Percentiles rank a stretch among this genome's conserved stretches.
Evolutionary conservation across 2,888 invertebrate genomes (phyloP).

Genomic region (Chromoteleia sp.): DNA sequence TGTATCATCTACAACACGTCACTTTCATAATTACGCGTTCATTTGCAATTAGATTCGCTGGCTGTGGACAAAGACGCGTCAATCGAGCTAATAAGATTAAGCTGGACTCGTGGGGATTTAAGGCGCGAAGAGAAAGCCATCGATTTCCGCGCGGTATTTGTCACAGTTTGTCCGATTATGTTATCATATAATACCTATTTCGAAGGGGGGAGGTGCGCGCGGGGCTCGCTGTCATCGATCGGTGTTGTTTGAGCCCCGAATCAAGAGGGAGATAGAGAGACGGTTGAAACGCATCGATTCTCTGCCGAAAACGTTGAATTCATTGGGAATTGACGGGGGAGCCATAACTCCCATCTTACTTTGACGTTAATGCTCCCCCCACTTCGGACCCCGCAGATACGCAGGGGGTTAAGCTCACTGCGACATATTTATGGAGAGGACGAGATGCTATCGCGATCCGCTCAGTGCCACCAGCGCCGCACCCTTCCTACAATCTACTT

Average conservation of each 20-base stretch:
- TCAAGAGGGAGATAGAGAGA: slow-evolving; percentile 62
- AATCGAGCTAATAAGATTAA: slow-evolving; percentile 56
- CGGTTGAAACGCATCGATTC: slow-evolving; percentile 82
- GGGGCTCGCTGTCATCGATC: slow-evolving; percentile 58
- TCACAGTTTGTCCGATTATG: slow-evolving; percentile 54
- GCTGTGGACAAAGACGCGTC: slow-evolving; percentile 44
- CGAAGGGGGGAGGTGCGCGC: slow-evolving; percentile 5
- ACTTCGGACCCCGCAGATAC: slow-evolving; percentile 82
- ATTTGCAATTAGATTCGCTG: slow-evolving; percentile 54
- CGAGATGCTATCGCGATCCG: slow-evolving; percentile 83
- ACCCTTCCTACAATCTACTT: slow-evolving; percentile 83
- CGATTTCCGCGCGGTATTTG: slow-evolving; percentile 40
- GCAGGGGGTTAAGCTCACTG: slow-evolving; percentile 84
- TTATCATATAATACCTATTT: slow-evolving; percentile 41
- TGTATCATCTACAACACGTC: slow-evolving; percentile 80
- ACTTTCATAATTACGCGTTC: slow-evolving; percentile 57
- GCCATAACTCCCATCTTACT: slow-evolving; percentile 84
- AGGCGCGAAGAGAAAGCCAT: slow-evolving; percentile 17
- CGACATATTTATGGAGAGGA: slow-evolving; percentile 85
- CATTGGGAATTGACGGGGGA: slow-evolving; percentile 85
- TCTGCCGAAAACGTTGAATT: slow-evolving; percentile 84
- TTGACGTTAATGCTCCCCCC: slow-evolving; percentile 84
- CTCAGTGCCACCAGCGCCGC: slow-evolving; percentile 70
- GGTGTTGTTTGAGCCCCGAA: slow-evolving; percentile 58
- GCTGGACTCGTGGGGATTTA: slow-evolving; percentile 15